Percentiles rank a stretch among this genome's conserved stretches.
Conservation (phyloP, 2,113 vertebrate genomes). For the Larimichthys crocea region DNA sequence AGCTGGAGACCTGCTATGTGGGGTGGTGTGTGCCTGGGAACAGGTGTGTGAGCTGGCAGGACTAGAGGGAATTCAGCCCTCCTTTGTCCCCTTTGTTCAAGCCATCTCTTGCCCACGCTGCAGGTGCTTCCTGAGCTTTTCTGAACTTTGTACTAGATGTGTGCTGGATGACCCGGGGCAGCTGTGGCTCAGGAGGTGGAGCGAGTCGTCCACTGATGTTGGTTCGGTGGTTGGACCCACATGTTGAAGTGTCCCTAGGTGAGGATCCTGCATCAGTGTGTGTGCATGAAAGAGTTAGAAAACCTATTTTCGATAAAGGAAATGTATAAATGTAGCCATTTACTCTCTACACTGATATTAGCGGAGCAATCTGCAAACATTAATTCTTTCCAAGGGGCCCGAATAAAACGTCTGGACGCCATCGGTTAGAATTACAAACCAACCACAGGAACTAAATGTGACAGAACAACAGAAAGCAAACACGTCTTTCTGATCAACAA, state of each 20-base stretch:
- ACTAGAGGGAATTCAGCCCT: not conserved
- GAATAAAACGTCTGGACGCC: no score
- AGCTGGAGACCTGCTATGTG: not conserved
- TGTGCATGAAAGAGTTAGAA: not conserved
- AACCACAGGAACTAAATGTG: no score
- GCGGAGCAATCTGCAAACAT: no score
- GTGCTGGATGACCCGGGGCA: not conserved
- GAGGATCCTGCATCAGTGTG: no score
- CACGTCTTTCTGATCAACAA: no score
- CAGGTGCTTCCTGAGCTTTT: not conserved
- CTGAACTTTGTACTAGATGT: not conserved
- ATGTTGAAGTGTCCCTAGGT: not conserved
- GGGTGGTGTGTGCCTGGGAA: not conserved
- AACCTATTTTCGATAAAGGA: not conserved
- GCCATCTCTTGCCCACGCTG: not conserved
- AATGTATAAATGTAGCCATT: not conserved
- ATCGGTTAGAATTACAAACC: no score
- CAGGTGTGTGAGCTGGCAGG: conserved; percentile 2
- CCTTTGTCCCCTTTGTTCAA: not conserved
- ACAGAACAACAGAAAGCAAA: no score
- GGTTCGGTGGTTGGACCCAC: not conserved
- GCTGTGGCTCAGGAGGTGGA: not conserved
- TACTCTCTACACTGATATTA: no score
- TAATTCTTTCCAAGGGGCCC: no score
- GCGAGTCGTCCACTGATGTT: not conserved